Conservation (phyloP, 2,113 vertebrate genomes). For the Arothron firmamentum region DNA sequence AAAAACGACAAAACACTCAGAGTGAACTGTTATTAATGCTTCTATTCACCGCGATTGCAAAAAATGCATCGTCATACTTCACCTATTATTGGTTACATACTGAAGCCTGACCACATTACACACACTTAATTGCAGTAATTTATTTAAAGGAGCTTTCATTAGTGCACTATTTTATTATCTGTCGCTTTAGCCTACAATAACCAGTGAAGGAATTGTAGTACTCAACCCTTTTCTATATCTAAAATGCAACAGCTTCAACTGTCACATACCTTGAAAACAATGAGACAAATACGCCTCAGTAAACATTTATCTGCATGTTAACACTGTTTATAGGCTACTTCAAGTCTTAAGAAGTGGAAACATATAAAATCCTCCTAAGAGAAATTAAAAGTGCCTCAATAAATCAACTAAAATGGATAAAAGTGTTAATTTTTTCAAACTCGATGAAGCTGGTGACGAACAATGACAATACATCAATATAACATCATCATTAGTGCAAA, state of each 20-base stretch:
- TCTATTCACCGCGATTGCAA: conserved; percentile 41
- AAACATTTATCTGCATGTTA: conserved; percentile 20
- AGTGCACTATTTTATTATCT: not conserved
- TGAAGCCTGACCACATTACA: conserved; percentile 13
- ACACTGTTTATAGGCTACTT: conserved; percentile 24
- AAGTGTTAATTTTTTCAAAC: conserved; percentile 4
- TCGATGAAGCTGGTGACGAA: not conserved
- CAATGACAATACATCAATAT: not conserved
- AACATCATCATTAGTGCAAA: conserved; percentile 13
- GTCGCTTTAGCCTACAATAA: not conserved
- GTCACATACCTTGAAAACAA: not conserved
- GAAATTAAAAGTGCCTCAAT: conserved; percentile 28
- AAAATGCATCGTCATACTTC: conserved; percentile 27
- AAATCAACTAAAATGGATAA: conserved; percentile 27
- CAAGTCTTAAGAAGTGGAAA: conserved; percentile 32
- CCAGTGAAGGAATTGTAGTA: too few species aligned
- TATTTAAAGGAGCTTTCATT: conserved; percentile 7
- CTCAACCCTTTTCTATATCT: too few species aligned
- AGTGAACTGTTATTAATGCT: conserved; percentile 12
- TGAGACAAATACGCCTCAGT: conserved; percentile 1
- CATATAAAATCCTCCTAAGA: conserved; percentile 12
- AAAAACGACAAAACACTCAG: conserved; percentile 2
- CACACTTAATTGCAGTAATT: conserved; percentile 26
- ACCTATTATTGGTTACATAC: conserved; percentile 7
- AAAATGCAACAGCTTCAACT: too few species aligned